Evolutionary conservation across 2,797 vertebrate species (phyloP).

Genomic region (Mormyrus hasselquistii): DNA sequence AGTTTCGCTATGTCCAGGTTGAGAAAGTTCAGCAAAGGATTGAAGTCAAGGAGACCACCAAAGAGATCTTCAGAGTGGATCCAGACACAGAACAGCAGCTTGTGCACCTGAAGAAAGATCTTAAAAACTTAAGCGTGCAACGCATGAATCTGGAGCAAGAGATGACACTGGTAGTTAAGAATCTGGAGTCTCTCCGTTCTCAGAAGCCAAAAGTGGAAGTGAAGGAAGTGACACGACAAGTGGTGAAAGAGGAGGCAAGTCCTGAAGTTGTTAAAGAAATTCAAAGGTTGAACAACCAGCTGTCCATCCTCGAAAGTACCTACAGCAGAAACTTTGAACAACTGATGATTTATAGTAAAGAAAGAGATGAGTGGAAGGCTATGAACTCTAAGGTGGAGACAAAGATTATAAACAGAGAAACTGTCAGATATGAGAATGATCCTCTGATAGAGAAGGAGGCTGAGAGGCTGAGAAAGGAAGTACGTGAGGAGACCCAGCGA

Average conservation of each 20-base stretch:
- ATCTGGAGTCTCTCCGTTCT: conserved; percentile 61
- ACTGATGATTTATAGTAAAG: conserved; percentile 68
- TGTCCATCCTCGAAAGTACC: conserved; percentile 68
- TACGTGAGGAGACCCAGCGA: conserved; percentile 70
- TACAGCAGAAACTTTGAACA: conserved; percentile 65
- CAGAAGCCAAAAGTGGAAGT: conserved; percentile 84
- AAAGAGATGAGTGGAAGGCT: conserved; percentile 75
- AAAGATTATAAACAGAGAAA: conserved; percentile 75
- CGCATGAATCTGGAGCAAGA: conserved; percentile 60
- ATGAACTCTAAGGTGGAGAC: conserved; percentile 85
- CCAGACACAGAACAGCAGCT: conserved; percentile 79
- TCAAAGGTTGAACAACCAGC: conserved; percentile 74
- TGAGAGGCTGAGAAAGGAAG: conserved; percentile 70
- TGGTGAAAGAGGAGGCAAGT: conserved; percentile 81
- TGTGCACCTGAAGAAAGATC: conserved; percentile 64
- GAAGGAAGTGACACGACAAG: conserved; percentile 78
- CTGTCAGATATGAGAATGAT: conserved; percentile 82
- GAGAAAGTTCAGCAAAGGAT: conserved; percentile 68
- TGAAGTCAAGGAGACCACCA: conserved; percentile 78
- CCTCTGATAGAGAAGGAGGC: conserved; percentile 84
- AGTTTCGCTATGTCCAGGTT: conserved; percentile 49
- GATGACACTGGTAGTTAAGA: conserved; percentile 51
- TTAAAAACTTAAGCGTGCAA: conserved; percentile 60
- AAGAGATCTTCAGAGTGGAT: conserved; percentile 78
- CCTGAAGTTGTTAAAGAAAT: conserved; percentile 83